Evolutionary conservation across 2,113 vertebrate species (phyloP).

Genomic region (Narcine bancroftii): DNA sequence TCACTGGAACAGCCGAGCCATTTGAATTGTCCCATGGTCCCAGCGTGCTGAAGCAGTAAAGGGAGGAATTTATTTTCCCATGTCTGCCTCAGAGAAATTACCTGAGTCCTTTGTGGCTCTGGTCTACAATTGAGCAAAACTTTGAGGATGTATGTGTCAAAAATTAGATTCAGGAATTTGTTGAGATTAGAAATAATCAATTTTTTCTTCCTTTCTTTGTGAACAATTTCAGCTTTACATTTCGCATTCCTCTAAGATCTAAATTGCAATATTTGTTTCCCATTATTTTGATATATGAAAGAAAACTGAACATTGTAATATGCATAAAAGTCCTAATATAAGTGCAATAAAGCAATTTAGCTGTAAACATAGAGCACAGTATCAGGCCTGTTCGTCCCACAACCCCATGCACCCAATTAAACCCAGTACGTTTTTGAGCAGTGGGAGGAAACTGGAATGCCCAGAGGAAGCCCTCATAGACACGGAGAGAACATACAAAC

Average conservation of each 20-base stretch:
- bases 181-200: neutral
- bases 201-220: neutral
- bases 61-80: neutral
- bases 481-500: too few relatives aligned
- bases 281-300: neutral
- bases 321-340: neutral
- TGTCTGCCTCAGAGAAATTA: neutral
- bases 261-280: too few relatives aligned
- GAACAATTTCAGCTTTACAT: neutral
- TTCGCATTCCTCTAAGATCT: too few relatives aligned
- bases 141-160: neutral
- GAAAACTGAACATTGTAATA: too few relatives aligned
- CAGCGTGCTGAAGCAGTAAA: neutral
- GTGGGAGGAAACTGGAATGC: too few relatives aligned
- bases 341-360: neutral
- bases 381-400: too few relatives aligned
- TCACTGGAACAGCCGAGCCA: too few relatives aligned
- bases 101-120: neutral
- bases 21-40: neutral
- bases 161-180: neutral
- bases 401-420: too few relatives aligned
- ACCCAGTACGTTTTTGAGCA: too few relatives aligned
- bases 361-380: too few relatives aligned
- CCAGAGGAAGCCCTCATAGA: too few relatives aligned
- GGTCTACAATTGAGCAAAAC: neutral